Evolutionary conservation across 2,797 vertebrate genomes (phyloP), one percentile per base, ranked within the genome.

Genomic region (Microctenopoma lineatum): DNA sequence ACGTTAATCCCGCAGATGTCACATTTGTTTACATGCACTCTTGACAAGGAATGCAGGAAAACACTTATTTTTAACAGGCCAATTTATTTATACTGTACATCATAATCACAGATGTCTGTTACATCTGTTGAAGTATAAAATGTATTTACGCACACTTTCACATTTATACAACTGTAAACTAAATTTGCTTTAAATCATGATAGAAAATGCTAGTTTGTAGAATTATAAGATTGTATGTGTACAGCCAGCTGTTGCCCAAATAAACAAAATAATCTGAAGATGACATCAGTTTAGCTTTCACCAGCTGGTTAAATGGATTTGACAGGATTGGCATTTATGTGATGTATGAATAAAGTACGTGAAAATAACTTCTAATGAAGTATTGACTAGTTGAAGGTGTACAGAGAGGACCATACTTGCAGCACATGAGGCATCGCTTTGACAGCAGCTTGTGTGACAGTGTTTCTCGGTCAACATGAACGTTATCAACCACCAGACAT

Each of bases 1-100:
- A 67, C 21, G 36, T 60, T 84, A 74, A 87, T 83, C 70, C 61
- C n/a, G 12, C 77, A 75, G 71, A 83, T 84, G 54, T 58, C 52
- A 51, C 52, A 5, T 53, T 4, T 44, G 13, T 32, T 3, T 26
- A 14, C 16, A 36, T 16, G n/a, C 25, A 42, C 16, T 25, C n/a
- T 50, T 15, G 41, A 42, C 13, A 15, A 42, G 10, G 14, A 42
- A 11, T 42, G 7, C 38, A 29, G 7, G 45, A 38, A 12, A 34
- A 15, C 16, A 9, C 21, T 11, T 0, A 11, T 18, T 63, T 25
- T 42, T 7, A 48, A 48, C 0, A 45, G 3, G 6, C 1, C 12
- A 39, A 21, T 2, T 11, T 42, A 25, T 41, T 66, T 15, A 53
- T 2, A 47, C 5, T 27, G 25, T 4, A 25, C 1, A 47, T 32